Conservation (phyloP, 2,113 vertebrate species). For the Nycticebus coucang region DNA sequence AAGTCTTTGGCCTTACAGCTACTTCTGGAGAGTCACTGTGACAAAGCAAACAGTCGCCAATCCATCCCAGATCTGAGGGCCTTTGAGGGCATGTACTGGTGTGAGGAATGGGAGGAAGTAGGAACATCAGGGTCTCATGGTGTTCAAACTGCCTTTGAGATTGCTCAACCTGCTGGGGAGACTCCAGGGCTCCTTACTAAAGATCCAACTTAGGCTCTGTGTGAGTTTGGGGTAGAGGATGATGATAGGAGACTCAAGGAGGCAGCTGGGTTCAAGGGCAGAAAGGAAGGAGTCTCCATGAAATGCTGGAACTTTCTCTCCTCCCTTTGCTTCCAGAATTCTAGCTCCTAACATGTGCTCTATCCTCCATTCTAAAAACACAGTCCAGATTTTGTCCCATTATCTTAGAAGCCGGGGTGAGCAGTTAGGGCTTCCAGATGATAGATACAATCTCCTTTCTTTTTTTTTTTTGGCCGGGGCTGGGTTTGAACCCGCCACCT, state of each 20-base stretch:
- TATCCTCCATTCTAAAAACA: background rate
- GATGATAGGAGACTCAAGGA: background rate
- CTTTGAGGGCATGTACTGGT: background rate
- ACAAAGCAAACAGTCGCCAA: background rate
- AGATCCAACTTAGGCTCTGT: background rate
- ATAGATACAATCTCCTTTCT: background rate
- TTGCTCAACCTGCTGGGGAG: background rate
- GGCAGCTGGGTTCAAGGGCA: background rate
- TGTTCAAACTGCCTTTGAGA: background rate
- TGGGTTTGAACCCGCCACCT: too few species aligned
- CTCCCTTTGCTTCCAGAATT: background rate
- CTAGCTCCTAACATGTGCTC: background rate
- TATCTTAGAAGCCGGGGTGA: background rate
- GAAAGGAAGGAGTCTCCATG: background rate
- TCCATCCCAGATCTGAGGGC: background rate
- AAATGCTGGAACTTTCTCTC: background rate
- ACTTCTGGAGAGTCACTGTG: background rate
- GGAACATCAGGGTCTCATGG: background rate
- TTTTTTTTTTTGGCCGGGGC: too few species aligned
- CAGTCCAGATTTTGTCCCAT: background rate
- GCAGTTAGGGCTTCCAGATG: background rate
- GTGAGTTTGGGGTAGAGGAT: background rate
- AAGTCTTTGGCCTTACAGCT: background rate
- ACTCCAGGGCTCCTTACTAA: background rate
- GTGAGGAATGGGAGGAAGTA: background rate